Conservation (phyloP, 2,797 vertebrate genomes). For the Potorous gilbertii region DNA sequence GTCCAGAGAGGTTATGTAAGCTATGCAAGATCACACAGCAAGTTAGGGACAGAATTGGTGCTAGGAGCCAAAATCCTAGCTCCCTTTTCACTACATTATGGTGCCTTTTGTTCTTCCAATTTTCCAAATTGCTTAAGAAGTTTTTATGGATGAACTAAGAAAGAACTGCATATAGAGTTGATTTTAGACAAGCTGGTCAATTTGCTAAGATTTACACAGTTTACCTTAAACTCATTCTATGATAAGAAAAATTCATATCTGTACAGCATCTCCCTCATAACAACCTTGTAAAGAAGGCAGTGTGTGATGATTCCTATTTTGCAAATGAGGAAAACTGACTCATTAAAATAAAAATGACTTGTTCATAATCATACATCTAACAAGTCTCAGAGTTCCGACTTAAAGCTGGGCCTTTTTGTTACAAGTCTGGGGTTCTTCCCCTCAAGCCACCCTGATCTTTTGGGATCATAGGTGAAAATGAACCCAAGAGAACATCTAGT, state of each 20-base stretch:
- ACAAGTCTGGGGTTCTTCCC: not conserved
- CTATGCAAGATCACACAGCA: not conserved
- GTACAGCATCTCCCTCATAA: not conserved
- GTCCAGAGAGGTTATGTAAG: not conserved
- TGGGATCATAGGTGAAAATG: not conserved
- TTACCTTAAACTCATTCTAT: conserved; percentile 32
- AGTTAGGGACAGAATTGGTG: not conserved
- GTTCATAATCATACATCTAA: too few species aligned
- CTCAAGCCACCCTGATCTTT: not conserved
- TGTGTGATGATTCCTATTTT: not conserved
- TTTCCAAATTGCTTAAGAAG: conserved; percentile 21
- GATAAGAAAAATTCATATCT: not conserved
- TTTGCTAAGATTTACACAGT: not conserved
- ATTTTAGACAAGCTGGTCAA: conserved; percentile 28
- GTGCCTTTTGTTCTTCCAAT: not conserved
- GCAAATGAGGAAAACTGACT: not conserved
- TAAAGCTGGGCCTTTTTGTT: not conserved
- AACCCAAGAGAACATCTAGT: not conserved
- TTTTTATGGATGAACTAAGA: conserved; percentile 15
- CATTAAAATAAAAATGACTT: not conserved
- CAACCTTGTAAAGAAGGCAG: not conserved
- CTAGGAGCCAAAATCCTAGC: not conserved
- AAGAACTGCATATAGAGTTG: not conserved
- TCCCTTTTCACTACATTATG: not conserved
- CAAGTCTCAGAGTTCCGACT: too few species aligned